A percentile compares a stretch with the other conserved stretches of the same genome.
phyloP scores from a whole-genome alignment of 2,888 invertebrate species.

The Lasioglossum vierecki region DNA sequence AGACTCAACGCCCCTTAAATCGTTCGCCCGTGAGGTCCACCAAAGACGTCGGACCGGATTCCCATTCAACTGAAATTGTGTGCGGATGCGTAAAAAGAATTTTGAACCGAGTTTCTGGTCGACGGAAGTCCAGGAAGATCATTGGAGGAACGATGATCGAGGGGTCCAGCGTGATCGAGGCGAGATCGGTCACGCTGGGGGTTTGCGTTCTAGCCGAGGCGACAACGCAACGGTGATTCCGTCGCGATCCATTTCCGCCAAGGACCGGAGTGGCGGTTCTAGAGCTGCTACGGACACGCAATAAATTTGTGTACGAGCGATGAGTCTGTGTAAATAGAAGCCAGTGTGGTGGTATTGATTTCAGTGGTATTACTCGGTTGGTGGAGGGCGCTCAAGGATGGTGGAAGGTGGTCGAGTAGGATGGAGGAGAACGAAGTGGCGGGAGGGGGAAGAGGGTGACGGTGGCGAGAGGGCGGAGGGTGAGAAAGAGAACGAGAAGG shows the following conservation, averaged over 20 bases:
- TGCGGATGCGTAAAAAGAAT: too few species aligned
- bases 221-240: conserved; percentile 42
- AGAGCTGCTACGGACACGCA: conserved; percentile 72
- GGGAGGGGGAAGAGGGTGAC: conserved; percentile 37
- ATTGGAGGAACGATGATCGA: neutral
- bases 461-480: conserved; percentile 6
- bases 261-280: conserved; percentile 36
- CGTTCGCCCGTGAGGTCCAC: conserved; percentile 1
- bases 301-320: conserved; percentile 80
- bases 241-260: conserved; percentile 55
- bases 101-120: neutral
- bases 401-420: conserved; percentile 58
- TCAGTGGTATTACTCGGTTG: conserved; percentile 77
- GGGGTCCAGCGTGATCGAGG: neutral
- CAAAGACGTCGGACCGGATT: neutral
- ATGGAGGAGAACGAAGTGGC: conserved; percentile 47
- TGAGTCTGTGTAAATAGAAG: conserved; percentile 78
- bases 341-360: conserved; percentile 79
- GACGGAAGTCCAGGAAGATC: neutral
- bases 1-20: neutral
- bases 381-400: conserved; percentile 67
- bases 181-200: conserved; percentile 17
- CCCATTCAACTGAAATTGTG: neutral
- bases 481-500: conserved; percentile 28
- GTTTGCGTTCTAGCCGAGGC: conserved; percentile 17